Conservation (phyloP, 2,797 vertebrate species). For the Sandelia bainsii region DNA sequence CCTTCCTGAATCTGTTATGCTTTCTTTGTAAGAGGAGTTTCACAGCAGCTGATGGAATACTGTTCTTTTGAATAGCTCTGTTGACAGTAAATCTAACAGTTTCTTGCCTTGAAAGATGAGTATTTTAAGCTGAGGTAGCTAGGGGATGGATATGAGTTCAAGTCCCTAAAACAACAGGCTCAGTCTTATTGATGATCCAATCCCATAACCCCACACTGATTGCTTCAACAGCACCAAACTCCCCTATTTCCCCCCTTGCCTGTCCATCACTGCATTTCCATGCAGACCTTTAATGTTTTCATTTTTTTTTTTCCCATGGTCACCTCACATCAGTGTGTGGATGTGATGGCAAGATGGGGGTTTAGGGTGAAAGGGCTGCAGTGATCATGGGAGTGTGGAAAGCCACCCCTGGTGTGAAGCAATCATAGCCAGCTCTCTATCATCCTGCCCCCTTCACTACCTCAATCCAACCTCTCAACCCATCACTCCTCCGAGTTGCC, state of each 20-base stretch:
- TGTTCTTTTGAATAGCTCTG: constrained; percentile 57
- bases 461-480: constrained; percentile 64
- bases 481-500: constrained; percentile 58
- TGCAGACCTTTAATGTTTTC: constrained; percentile 24
- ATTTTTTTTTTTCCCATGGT: constrained; percentile 1
- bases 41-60: constrained; percentile 53
- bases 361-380: constrained; percentile 55
- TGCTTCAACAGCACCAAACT: constrained; percentile 33
- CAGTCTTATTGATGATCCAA: constrained; percentile 63
- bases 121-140: constrained; percentile 48
- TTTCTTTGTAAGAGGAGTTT: constrained; percentile 46
- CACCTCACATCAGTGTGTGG: constrained; percentile 43
- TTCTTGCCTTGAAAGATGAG: constrained; percentile 53
- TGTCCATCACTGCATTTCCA: constrained; percentile 38
- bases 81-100: constrained; percentile 64
- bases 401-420: constrained; percentile 69
- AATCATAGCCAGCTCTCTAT: constrained; percentile 76
- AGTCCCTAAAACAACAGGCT: constrained; percentile 44
- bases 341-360: constrained; percentile 42
- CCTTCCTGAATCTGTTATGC: constrained; percentile 24
- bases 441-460: constrained; percentile 64
- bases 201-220: constrained; percentile 46
- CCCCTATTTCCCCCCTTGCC: constrained; percentile 1
- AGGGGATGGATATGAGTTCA: constrained; percentile 53
- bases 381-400: constrained; percentile 72